These are phyloP conservation scores for Hirudinaria manillensis DNA, from an alignment of 2,888 invertebrate genomes.

Conservation along the genomic window DNA sequence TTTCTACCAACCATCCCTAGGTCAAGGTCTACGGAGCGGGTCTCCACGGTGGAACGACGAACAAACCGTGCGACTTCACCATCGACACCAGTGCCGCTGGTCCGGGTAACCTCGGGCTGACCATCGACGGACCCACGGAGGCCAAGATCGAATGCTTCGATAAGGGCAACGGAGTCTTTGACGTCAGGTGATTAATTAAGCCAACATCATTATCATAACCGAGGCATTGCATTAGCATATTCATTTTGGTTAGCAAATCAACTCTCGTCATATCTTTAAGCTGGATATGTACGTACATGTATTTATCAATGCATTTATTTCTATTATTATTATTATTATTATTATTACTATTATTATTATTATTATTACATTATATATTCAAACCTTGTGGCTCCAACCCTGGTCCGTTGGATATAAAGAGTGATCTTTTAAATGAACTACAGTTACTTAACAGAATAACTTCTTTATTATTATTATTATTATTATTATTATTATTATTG, in stretches of 20 bases:
- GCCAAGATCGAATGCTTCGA: conserved; percentile 52
- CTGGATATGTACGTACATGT: too few species aligned
- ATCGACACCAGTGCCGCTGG: conserved; percentile 76
- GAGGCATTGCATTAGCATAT: too few species aligned
- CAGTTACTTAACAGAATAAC: too few species aligned
- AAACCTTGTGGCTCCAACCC: conserved; percentile 52
- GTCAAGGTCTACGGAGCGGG: conserved; percentile 73
- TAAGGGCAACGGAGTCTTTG: conserved; percentile 53
- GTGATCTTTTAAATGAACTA: too few species aligned
- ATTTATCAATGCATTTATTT: too few species aligned
- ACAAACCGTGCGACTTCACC: conserved; percentile 71
- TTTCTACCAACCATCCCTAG: conserved; percentile 39
- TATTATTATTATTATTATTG: not conserved
- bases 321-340: too few species aligned
- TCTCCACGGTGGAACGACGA: conserved; percentile 63
- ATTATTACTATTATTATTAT: too few species aligned
- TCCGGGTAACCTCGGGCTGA: conserved; percentile 56
- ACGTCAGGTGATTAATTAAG: conserved; percentile 43
- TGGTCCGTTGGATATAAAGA: conserved; percentile 53
- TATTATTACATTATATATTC: too few species aligned
- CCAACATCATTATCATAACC: too few species aligned
- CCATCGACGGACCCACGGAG: conserved; percentile 52
- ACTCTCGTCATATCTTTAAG: too few species aligned
- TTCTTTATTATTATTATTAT: too few species aligned
- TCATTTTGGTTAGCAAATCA: too few species aligned